Conservation (phyloP, 2,888 invertebrate species). For the Bombylius discolor region DNA sequence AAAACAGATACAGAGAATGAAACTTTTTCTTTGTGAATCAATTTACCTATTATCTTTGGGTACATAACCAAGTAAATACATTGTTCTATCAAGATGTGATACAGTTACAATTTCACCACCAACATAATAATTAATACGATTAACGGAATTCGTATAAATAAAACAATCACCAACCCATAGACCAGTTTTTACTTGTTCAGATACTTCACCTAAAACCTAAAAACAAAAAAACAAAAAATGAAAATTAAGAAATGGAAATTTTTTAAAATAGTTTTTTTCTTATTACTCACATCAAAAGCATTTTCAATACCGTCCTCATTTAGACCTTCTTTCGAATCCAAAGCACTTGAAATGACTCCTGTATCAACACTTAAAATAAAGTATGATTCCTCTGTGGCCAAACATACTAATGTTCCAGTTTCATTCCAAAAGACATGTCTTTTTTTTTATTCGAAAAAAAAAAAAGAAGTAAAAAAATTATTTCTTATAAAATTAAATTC, state of each 20-base stretch:
- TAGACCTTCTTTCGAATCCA: constrained; percentile 60
- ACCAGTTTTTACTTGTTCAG: constrained; percentile 86
- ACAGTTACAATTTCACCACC: constrained; percentile 98
- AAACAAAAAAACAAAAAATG: constrained; percentile 8
- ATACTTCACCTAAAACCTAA: constrained; percentile 73
- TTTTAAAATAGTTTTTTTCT: background rate
- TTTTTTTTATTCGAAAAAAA: background rate
- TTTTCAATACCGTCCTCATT: constrained; percentile 91
- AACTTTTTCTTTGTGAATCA: background rate
- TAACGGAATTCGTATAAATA: constrained; percentile 95
- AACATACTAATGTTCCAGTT: constrained; percentile 80
- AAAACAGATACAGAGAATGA: background rate
- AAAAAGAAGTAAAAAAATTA: background rate
- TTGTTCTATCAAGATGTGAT: constrained; percentile 90
- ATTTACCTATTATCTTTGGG: constrained; percentile 73
- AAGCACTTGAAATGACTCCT: constrained; percentile 62
- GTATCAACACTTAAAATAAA: constrained; percentile 83
- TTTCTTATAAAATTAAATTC: constrained; percentile 3
- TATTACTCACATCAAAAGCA: constrained; percentile 73
- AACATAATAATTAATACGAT: constrained; percentile 96
- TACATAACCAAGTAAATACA: constrained; percentile 94
- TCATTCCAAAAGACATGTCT: constrained; percentile 94
- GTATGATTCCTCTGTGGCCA: constrained; percentile 92
- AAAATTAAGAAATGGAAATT: background rate
- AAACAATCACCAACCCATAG: constrained; percentile 99